A percentile compares a stretch with the other conserved stretches of the same genome.
Conservation (phyloP, 2,888 invertebrate species). For the Amiota communis region DNA sequence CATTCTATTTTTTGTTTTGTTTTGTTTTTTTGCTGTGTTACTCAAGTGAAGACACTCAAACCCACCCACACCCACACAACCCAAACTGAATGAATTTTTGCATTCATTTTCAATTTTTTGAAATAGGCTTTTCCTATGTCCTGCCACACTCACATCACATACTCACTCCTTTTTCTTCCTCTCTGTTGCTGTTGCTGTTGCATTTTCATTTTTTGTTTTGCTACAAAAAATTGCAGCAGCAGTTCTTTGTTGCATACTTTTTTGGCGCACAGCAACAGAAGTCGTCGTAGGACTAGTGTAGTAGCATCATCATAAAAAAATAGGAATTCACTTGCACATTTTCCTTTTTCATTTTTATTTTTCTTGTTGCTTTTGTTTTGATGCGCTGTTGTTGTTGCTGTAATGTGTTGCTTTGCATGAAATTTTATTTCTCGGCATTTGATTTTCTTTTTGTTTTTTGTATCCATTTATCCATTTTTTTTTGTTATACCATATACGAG, state of each 20-base stretch:
- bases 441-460: slow-evolving; percentile 56
- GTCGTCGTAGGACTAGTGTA: background rate
- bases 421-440: slow-evolving; percentile 65
- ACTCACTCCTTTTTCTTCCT: slow-evolving; percentile 2
- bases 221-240: slow-evolving; percentile 19
- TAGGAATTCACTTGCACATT: slow-evolving; percentile 14
- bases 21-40: background rate
- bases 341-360: slow-evolving; percentile 16
- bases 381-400: slow-evolving; percentile 27
- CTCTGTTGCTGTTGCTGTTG: slow-evolving; percentile 34
- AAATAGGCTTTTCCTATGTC: slow-evolving; percentile 60
- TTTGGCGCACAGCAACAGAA: slow-evolving; percentile 12
- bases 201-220: slow-evolving; percentile 23
- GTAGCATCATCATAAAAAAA: background rate
- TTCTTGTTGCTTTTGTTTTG: slow-evolving; percentile 52
- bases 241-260: slow-evolving; percentile 10
- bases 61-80: slow-evolving; percentile 46
- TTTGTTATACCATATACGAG: no score
- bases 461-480: no score
- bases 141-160: slow-evolving; percentile 19
- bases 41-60: background rate
- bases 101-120: slow-evolving; percentile 63
- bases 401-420: slow-evolving; percentile 35
- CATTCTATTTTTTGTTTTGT: background rate
- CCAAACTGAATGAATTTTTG: slow-evolving; percentile 60